Conservation (phyloP, 2,888 invertebrate species). For the Ctena decussata region DNA sequence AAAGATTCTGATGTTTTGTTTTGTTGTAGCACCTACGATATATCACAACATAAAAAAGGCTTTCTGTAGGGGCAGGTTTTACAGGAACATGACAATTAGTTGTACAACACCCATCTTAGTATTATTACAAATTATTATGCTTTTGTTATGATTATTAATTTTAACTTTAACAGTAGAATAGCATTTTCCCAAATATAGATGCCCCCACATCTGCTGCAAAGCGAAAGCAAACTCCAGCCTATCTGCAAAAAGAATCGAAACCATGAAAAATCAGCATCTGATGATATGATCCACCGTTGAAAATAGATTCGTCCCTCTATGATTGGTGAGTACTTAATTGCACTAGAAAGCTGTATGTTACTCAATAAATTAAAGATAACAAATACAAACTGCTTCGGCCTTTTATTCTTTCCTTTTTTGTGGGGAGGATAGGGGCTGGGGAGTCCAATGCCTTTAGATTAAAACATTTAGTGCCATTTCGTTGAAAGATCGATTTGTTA, state of each 20-base stretch:
- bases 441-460: no score
- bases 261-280: neutral
- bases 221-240: neutral
- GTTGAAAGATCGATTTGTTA: no score
- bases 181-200: neutral
- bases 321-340: neutral
- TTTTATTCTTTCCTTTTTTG: no score
- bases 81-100: neutral
- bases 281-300: no score
- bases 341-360: neutral
- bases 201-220: neutral
- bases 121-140: neutral
- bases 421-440: no score
- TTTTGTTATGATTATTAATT: neutral
- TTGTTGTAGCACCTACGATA: neutral
- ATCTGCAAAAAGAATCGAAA: conserved; percentile 5
- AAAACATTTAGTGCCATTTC: no score
- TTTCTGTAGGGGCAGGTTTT: neutral
- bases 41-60: neutral
- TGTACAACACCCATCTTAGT: neutral
- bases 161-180: neutral
- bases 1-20: neutral
- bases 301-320: no score
- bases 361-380: neutral
- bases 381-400: neutral